These are phyloP conservation scores for Coleophora deauratella DNA, from an alignment of 2,888 invertebrate genomes.

Conservation along the genomic window DNA sequence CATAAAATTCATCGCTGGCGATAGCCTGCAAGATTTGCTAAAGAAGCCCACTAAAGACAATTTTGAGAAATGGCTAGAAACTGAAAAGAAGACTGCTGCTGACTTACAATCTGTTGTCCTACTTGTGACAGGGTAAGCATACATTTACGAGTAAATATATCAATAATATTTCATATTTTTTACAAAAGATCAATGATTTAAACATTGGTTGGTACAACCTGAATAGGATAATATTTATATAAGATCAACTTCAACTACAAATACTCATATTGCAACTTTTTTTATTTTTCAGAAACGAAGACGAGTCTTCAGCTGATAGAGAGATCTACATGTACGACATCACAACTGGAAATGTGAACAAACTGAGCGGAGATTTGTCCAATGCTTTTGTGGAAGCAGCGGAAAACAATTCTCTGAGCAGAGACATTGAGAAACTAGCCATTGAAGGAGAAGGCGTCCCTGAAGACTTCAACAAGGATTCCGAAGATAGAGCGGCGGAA, in stretches of 20 bases:
- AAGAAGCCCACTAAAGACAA: conserved; percentile 84
- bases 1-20: conserved; percentile 82
- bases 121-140: conserved; percentile 84
- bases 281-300: conserved; percentile 51
- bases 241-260: no score
- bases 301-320: conserved; percentile 68
- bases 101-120: conserved; percentile 88
- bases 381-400: conserved; percentile 90
- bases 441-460: conserved; percentile 67
- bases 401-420: conserved; percentile 84
- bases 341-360: conserved; percentile 81
- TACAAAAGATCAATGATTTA: no score
- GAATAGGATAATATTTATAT: no score
- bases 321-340: conserved; percentile 94
- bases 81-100: conserved; percentile 81
- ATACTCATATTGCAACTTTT: no score
- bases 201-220: no score
- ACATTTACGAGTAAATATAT: no score
- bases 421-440: conserved; percentile 75
- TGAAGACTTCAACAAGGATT: conserved; percentile 48
- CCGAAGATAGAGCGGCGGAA: conserved; percentile 41
- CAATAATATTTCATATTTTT: no score
- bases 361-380: conserved; percentile 86
- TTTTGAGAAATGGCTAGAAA: conserved; percentile 85
- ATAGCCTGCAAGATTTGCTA: conserved; percentile 82